Percentiles rank a stretch among this genome's conserved stretches.
Conservation (phyloP, 2,888 invertebrate species). For the Stenodema calcarata region DNA sequence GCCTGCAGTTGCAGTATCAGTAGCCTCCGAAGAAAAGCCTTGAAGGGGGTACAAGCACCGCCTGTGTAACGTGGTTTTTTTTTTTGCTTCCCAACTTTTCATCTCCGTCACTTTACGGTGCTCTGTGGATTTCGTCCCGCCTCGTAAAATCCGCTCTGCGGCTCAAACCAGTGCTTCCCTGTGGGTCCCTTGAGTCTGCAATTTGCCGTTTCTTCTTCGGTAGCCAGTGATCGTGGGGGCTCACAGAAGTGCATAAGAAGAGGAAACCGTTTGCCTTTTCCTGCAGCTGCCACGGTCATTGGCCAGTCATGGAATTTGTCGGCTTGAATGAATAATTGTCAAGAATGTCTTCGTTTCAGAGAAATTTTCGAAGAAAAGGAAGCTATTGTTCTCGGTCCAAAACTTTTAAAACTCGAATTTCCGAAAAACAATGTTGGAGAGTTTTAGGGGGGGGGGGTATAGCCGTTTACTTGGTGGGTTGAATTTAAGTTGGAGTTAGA, state of each 20-base stretch:
- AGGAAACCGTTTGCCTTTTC: neutral
- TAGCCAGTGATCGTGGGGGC: neutral
- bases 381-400: too few species aligned
- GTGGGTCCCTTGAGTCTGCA: neutral
- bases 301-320: too few species aligned
- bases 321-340: too few species aligned
- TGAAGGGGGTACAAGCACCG: neutral
- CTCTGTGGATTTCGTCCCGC: neutral
- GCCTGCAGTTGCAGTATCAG: neutral
- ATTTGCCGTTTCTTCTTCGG: neutral
- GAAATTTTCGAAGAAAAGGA: too few species aligned
- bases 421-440: too few species aligned
- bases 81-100: too few species aligned
- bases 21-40: neutral
- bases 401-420: too few species aligned
- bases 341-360: too few species aligned
- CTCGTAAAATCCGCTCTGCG: neutral
- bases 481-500: too few species aligned
- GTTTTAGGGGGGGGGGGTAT: too few species aligned
- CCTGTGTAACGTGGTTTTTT: neutral
- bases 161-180: neutral
- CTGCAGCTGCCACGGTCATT: neutral
- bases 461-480: too few species aligned
- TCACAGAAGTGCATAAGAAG: neutral
- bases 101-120: neutral